Evolutionary conservation across 2,888 invertebrate species (phyloP).

Genomic region (Perithous albicinctus): DNA sequence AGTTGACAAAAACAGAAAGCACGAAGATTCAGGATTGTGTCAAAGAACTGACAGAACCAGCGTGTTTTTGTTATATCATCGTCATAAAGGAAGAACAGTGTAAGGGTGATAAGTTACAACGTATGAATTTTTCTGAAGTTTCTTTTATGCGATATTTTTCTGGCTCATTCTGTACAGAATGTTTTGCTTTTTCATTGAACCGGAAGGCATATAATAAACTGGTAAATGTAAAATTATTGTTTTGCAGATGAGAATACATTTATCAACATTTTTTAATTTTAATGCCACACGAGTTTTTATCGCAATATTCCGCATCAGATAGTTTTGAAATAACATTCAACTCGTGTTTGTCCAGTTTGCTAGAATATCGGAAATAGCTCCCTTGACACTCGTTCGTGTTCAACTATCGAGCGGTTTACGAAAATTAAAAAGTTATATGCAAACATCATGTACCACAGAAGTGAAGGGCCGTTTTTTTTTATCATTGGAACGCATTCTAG

Average conservation of each 20-base stretch:
- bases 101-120: neutral
- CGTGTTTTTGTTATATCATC: neutral
- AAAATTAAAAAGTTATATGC: slow-evolving; percentile 46
- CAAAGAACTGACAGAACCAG: neutral
- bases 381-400: slow-evolving; percentile 15
- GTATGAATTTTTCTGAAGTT: neutral
- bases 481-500: neutral
- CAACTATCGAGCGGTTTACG: slow-evolving; percentile 13
- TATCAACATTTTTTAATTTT: neutral
- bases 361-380: slow-evolving; percentile 11
- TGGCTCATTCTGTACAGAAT: neutral
- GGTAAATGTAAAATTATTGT: neutral
- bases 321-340: slow-evolving; percentile 19
- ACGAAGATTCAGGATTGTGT: neutral
- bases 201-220: neutral
- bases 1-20: slow-evolving; percentile 7
- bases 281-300: neutral
- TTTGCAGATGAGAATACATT: neutral
- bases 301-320: neutral
- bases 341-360: neutral
- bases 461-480: slow-evolving; percentile 1
- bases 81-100: neutral
- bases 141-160: neutral
- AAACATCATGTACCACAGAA: neutral
- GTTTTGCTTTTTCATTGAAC: neutral